Evolutionary conservation across 2,113 vertebrate genomes (phyloP), one percentile per base, ranked within the genome.

Genomic region (Crotalus helleri): DNA sequence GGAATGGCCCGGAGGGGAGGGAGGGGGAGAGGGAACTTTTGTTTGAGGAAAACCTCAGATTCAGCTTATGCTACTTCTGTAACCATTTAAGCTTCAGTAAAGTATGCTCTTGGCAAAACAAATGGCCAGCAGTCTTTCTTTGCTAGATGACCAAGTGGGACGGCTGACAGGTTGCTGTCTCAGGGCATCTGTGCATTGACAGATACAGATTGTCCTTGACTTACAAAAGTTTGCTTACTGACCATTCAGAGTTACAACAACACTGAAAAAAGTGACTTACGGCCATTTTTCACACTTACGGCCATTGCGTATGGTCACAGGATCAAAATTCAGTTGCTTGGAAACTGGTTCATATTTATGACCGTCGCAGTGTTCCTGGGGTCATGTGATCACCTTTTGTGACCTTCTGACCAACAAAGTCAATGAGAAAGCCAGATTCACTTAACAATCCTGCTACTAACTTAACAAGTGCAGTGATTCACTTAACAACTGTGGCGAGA

Each of bases 1-100:
- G 9, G 24, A 24, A 61, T 61, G 24, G 24, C 9, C 1, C 3
- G 1, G 10, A 1, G 1, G 1, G 3, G 49, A 1, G 39, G 39
- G 39, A 8, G 7, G 59, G 59, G 24, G 3, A 10, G 24, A 4
- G 26, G 26, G 59, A 64, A 64, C 59, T 64, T 29, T 64, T 4
- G 4, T 64, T 64, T 29, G 61, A 13, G 61, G 61, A 29, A 24
- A 61, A 26, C 8, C 58, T 61, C 10, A 61, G 58, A 61, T 61
- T 61, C 61, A 29, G 3, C 24, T 29, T 64, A 29, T 0, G 4
- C 61, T 64, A 12, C 61, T 29, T 29, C 26, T 29, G 26, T 64
- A 29, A 29, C 61, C 61, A 29, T 29, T 64, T 29, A 29, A 64
- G 26, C 26, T 64, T 64, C 61, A 64, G 11, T 64, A 29, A 64